A percentile compares a stretch with the other conserved stretches of the same genome.
Evolutionary conservation across 2,888 invertebrate species (phyloP).

Genomic region (Ormyrus thymus): DNA sequence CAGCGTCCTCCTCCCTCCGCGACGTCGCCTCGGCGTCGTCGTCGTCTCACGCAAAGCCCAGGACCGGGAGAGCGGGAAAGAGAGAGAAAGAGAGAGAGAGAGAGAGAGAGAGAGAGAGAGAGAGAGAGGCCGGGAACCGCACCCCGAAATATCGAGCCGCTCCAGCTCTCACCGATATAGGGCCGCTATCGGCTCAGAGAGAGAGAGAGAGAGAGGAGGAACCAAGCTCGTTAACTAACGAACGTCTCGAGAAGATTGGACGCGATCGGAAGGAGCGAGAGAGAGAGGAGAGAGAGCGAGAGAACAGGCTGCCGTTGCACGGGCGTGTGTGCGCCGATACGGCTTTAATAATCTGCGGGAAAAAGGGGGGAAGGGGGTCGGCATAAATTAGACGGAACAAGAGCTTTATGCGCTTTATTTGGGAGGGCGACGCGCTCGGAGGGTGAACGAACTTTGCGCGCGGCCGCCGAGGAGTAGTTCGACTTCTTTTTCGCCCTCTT

Average conservation of each 20-base stretch:
- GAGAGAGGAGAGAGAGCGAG: neutral
- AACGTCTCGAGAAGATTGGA: slow-evolving; percentile 55
- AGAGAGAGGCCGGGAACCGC: slow-evolving; percentile 68
- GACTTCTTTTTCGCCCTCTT: slow-evolving; percentile 50
- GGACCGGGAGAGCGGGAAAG: slow-evolving; percentile 51
- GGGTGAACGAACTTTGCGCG: slow-evolving; percentile 51
- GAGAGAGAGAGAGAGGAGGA: slow-evolving; percentile 40
- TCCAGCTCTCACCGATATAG: slow-evolving; percentile 47
- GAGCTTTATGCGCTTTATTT: slow-evolving; percentile 58
- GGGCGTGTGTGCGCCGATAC: slow-evolving; percentile 4
- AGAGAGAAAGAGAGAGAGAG: neutral
- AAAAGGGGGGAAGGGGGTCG: neutral
- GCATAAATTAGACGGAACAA: slow-evolving; percentile 42
- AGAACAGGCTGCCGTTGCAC: slow-evolving; percentile 5
- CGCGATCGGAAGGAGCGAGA: slow-evolving; percentile 18
- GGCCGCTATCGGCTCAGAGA: slow-evolving; percentile 31
- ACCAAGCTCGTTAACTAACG: slow-evolving; percentile 54
- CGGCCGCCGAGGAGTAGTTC: slow-evolving; percentile 19
- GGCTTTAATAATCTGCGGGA: slow-evolving; percentile 39
- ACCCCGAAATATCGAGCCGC: slow-evolving; percentile 74
- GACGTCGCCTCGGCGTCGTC: slow-evolving; percentile 58
- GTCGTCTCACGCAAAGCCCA: slow-evolving; percentile 67
- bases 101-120: slow-evolving; percentile 41
- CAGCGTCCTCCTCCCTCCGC: slow-evolving; percentile 29
- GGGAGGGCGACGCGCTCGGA: slow-evolving; percentile 18